Evolutionary conservation across 2,113 vertebrate genomes (phyloP), one percentile per base, ranked within the genome.

Genomic region (Hiodon alosoides): DNA sequence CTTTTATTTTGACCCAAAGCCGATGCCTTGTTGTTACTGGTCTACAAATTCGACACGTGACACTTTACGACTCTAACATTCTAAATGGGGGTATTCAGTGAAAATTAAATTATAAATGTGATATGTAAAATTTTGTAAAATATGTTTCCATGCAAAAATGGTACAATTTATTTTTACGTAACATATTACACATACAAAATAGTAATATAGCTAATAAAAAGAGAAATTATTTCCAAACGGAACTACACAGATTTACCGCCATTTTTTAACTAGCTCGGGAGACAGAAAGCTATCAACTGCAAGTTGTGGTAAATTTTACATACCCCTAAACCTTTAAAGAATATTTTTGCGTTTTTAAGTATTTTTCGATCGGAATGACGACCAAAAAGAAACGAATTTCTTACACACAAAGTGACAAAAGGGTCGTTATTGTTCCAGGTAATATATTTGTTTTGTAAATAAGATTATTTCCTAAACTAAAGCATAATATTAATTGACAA

Each of bases 391-490:
- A 90, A 79, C 87, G 86, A 6, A 77, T 82, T 4, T 59, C 74
- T n/a, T 78, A 75, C n/a, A 60, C 53, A 8, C 62, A 80, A 2
- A 89, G 69, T 72, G 85, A 86, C 77, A 89, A 86, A 54, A 91
- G 90, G 90, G 87, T 92, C 46, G 84, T 88, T n/a, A 78, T 92
- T 4, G 87, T 86, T n/a, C 80, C 90, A 85, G 84, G 86, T 87
- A 83, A 13, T 11, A 7, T 2, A 31, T 11, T 10, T n/a, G 11
- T 3, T 54, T 11, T 69, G 47, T 50, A 3, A 14, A 11, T 4
- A 3, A 31, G 17, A 9, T 14, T 17, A 6, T 46, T 66, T 16
- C 5, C 10, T 31, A 4, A 46, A 5, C 51, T 17, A 11, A 48
- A 67, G 52, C 11, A 16, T 50, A 58, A 17, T 47, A 69, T 10